Percentiles rank a stretch among this genome's conserved stretches.
These are phyloP conservation scores for Cydia amplana DNA, from an alignment of 1,140 invertebrate species.

Conservation along the genomic window DNA sequence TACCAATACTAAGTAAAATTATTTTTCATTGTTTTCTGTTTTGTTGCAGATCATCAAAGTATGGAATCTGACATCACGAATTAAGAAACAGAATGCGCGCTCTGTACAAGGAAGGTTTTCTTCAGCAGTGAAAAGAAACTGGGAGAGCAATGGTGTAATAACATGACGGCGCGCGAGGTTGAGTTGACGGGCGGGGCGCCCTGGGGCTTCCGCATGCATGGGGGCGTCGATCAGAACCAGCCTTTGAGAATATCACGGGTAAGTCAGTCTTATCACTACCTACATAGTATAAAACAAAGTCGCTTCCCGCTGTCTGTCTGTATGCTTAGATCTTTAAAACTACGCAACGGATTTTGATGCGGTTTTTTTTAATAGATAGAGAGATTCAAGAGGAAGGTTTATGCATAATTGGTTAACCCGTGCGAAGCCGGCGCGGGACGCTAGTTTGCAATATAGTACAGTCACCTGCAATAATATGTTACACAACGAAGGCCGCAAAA, in stretches of 20 bases:
- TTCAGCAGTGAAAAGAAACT: constrained; percentile 39
- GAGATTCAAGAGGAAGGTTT: no score
- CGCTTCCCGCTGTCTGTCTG: no score
- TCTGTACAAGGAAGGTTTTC: background rate
- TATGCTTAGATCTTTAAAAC: no score
- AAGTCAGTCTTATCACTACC: constrained; percentile 77
- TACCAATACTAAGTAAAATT: background rate
- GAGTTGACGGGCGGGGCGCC: constrained; percentile 89
- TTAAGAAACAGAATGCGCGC: background rate
- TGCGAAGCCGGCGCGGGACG: no score
- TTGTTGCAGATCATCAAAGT: constrained; percentile 11
- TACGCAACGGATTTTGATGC: no score
- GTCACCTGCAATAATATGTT: no score
- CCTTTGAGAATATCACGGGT: constrained; percentile 89
- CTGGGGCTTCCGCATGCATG: constrained; percentile 94
- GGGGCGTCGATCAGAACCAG: constrained; percentile 86
- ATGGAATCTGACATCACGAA: constrained; percentile 23
- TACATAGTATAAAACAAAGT: no score
- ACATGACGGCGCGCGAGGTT: constrained; percentile 85
- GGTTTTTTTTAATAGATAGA: no score
- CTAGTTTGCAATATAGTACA: no score
- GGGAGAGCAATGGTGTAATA: constrained; percentile 57
- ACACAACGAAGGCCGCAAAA: no score
- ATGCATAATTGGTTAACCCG: no score
- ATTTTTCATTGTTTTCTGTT: background rate